Percentiles rank a stretch among this genome's conserved stretches.
Evolutionary conservation across 2,888 invertebrate species (phyloP).

Genomic region (Galeopsomyia nigrocyanea): DNA sequence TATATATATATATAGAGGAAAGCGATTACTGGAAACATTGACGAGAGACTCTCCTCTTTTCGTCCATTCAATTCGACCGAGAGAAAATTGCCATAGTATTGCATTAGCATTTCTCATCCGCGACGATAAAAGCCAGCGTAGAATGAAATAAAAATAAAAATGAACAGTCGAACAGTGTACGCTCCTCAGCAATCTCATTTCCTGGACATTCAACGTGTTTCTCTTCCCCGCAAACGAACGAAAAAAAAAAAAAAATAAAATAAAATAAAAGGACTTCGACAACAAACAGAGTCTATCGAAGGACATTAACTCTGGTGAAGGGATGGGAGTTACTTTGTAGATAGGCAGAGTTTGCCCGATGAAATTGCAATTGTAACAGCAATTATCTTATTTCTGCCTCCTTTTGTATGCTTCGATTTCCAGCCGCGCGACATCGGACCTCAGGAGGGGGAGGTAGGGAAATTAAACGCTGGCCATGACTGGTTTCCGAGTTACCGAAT

Average conservation of each 20-base stretch:
- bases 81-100: conserved; percentile 6
- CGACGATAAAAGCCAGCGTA: neutral
- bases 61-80: neutral
- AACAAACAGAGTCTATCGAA: conserved; percentile 55
- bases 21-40: neutral
- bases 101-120: conserved; percentile 10
- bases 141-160: neutral
- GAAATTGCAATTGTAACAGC: conserved; percentile 63
- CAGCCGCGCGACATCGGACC: conserved; percentile 48
- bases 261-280: conserved; percentile 56
- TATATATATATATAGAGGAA: too few species aligned
- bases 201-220: conserved; percentile 57
- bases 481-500: conserved; percentile 41
- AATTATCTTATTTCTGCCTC: conserved; percentile 61
- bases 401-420: conserved; percentile 57
- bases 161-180: neutral
- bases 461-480: conserved; percentile 52
- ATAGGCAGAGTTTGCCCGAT: conserved; percentile 27
- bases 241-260: conserved; percentile 1
- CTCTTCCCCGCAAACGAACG: neutral
- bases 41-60: too few species aligned
- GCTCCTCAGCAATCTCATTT: conserved; percentile 59
- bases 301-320: conserved; percentile 52
- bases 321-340: conserved; percentile 55
- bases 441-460: conserved; percentile 47